Evolutionary conservation across 2,888 invertebrate species (phyloP).

Genomic region (Chrysolina haemoptera): DNA sequence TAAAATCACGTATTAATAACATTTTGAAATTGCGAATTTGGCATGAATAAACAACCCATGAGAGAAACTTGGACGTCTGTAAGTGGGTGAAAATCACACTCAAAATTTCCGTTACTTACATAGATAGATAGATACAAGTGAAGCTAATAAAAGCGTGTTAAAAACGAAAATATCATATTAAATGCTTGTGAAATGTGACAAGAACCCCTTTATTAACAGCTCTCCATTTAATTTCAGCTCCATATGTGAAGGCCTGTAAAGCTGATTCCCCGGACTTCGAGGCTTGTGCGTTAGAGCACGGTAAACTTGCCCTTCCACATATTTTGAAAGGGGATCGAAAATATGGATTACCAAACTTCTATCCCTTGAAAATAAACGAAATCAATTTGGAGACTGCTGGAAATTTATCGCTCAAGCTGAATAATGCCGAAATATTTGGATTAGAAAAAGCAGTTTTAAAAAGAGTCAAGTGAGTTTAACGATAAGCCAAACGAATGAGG

Average conservation of each 20-base stretch:
- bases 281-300: background rate
- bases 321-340: conserved; percentile 3
- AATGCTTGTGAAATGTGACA: too few relatives aligned
- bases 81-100: too few relatives aligned
- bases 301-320: background rate
- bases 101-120: too few relatives aligned
- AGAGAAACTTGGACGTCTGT: too few relatives aligned
- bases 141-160: too few relatives aligned
- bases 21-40: too few relatives aligned
- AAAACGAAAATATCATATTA: too few relatives aligned
- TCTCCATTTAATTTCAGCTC: background rate
- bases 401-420: background rate
- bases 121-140: too few relatives aligned
- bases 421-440: background rate
- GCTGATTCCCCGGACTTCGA: background rate
- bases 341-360: background rate
- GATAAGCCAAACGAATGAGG: background rate
- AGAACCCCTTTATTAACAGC: too few relatives aligned
- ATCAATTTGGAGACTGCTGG: background rate
- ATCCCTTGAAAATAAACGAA: background rate
- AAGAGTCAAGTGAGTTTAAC: background rate
- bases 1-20: too few relatives aligned
- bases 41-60: too few relatives aligned
- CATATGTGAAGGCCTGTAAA: background rate
- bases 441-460: background rate